Conservation (phyloP, 2,113 vertebrate genomes). For the Gavia stellata region DNA sequence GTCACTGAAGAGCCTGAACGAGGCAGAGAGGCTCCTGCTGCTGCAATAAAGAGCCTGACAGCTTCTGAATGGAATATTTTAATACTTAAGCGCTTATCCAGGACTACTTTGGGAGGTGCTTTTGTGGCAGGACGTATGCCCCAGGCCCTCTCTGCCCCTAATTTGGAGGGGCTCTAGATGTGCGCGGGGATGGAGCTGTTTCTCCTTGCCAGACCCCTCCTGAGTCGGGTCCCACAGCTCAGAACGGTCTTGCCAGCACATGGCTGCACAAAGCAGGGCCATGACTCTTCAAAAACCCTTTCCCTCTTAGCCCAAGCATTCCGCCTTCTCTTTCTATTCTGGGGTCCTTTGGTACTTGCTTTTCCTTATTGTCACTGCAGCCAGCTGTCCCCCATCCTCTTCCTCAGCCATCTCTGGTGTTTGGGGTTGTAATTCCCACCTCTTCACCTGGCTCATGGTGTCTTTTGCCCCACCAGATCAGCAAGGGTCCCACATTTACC, state of each 20-base stretch:
- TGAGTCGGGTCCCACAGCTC: background rate
- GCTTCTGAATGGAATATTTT: background rate
- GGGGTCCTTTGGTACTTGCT: background rate
- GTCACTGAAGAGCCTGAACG: accelerated
- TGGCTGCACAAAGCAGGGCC: background rate
- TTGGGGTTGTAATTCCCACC: background rate
- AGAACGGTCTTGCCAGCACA: too few relatives aligned
- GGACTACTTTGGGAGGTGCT: background rate
- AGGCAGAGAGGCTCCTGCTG: background rate
- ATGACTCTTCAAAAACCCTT: background rate
- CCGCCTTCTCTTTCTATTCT: background rate
- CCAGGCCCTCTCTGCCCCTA: background rate
- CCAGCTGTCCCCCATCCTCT: background rate
- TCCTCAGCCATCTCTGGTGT: background rate
- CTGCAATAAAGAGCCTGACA: background rate
- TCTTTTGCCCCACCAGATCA: slow-evolving; percentile 72
- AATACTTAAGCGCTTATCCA: background rate
- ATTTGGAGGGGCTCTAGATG: background rate
- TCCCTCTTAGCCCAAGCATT: background rate
- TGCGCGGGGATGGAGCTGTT: background rate
- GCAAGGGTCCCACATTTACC: slow-evolving; percentile 69
- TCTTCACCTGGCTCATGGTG: background rate
- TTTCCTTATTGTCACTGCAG: background rate
- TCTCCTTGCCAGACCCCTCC: background rate
- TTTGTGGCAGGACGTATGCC: background rate